These are phyloP conservation scores for Cryptomyrus ogoouensis DNA, from an alignment of 2,113 vertebrate species.

Conservation along the genomic window DNA sequence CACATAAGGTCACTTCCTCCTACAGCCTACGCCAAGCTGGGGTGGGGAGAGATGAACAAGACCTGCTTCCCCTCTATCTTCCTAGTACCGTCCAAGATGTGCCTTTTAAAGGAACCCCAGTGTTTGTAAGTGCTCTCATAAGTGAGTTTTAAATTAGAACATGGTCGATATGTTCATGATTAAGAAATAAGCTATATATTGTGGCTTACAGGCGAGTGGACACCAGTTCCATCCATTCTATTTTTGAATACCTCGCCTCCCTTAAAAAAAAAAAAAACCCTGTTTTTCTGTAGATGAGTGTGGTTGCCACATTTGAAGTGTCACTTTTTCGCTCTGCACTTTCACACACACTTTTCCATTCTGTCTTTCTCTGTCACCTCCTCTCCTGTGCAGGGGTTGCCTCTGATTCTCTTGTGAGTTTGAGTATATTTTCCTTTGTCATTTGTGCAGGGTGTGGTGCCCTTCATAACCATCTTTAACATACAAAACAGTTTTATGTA, in stretches of 20 bases:
- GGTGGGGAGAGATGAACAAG: background rate
- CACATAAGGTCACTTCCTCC: constrained; percentile 19
- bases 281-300: background rate
- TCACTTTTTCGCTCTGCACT: background rate
- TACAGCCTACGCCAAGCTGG: background rate
- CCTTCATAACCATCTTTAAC: background rate
- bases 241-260: background rate
- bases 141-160: background rate
- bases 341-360: background rate
- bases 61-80: background rate
- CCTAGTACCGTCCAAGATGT: background rate
- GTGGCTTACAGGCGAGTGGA: background rate
- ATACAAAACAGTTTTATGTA: background rate
- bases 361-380: background rate
- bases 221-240: background rate
- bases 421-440: background rate
- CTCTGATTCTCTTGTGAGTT: background rate
- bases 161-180: background rate
- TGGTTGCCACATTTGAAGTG: background rate
- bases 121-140: background rate
- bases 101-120: background rate
- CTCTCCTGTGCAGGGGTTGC: background rate
- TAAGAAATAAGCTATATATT: background rate
- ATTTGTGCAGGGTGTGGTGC: background rate
- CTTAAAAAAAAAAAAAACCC: background rate